Conservation (phyloP, 2,113 vertebrate genomes). For the Catagonus wagneri region DNA sequence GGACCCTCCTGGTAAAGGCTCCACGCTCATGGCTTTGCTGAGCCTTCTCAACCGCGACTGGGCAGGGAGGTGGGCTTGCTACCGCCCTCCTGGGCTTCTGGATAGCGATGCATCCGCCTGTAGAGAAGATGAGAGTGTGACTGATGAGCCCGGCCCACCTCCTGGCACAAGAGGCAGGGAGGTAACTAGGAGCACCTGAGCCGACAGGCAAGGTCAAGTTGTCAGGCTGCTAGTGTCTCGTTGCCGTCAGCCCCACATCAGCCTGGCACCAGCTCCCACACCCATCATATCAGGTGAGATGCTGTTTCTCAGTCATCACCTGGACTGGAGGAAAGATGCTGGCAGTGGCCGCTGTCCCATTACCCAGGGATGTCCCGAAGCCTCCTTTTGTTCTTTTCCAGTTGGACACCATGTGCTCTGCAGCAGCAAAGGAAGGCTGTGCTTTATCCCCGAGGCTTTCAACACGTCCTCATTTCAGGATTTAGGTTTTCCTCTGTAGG, state of each 20-base stretch:
- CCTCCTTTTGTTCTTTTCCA: constrained; percentile 56
- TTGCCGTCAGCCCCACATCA: background rate
- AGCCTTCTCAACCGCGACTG: rapidly evolving
- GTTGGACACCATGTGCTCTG: constrained; percentile 29
- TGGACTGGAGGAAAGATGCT: constrained; percentile 41
- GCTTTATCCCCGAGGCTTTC: background rate
- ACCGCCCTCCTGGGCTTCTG: no score
- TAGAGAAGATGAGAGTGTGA: background rate
- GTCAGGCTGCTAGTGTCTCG: background rate
- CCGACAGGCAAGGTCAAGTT: background rate
- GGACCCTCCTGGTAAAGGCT: background rate
- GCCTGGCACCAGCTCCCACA: background rate
- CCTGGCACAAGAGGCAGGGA: background rate
- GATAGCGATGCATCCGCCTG: rapidly evolving
- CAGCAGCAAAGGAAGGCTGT: background rate
- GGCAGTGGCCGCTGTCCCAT: background rate
- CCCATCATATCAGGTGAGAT: background rate
- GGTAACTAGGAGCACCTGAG: background rate
- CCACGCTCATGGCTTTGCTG: rapidly evolving
- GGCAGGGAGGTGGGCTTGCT: rapidly evolving
- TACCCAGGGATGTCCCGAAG: constrained; percentile 48
- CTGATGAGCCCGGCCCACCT: background rate
- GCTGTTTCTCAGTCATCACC: constrained; percentile 34
- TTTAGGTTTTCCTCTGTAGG: background rate
- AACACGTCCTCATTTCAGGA: background rate